A percentile compares a stretch with the other conserved stretches of the same genome.
phyloP scores from a whole-genome alignment of 2,797 vertebrate species.

The Carduelis carduelis region DNA sequence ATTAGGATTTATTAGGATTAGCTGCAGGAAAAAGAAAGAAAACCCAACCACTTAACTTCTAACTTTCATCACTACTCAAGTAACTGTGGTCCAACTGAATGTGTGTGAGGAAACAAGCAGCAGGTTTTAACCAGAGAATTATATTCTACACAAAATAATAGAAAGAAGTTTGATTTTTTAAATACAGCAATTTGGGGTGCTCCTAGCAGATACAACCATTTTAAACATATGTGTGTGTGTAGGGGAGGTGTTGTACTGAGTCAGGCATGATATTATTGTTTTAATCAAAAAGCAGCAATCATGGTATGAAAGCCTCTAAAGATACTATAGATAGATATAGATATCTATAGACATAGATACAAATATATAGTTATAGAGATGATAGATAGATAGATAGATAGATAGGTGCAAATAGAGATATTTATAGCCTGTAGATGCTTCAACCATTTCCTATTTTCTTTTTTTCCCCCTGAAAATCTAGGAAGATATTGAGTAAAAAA shows the following conservation, averaged over 20 bases:
- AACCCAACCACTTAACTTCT: background rate
- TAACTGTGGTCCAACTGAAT: background rate
- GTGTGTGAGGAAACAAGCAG: background rate
- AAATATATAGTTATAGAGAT: no score
- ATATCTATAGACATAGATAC: background rate
- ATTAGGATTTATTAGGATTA: no score
- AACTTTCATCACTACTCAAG: background rate
- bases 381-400: background rate
- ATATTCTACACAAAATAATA: background rate
- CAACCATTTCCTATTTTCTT: background rate
- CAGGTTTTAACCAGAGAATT: background rate
- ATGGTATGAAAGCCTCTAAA: background rate
- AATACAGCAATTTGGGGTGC: background rate
- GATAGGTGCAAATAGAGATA: background rate
- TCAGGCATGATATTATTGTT: background rate
- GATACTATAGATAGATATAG: background rate
- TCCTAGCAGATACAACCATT: background rate
- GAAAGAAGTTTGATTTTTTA: background rate
- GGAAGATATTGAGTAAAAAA: background rate
- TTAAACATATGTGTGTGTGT: background rate
- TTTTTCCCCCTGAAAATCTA: background rate
- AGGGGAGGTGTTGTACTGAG: background rate
- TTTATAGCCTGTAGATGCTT: background rate
- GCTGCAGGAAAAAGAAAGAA: background rate
- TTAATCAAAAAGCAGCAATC: background rate